Base-by-base conservation (phyloP, 2,888 invertebrate genomes). In the Cheilosia impressa region DNA sequence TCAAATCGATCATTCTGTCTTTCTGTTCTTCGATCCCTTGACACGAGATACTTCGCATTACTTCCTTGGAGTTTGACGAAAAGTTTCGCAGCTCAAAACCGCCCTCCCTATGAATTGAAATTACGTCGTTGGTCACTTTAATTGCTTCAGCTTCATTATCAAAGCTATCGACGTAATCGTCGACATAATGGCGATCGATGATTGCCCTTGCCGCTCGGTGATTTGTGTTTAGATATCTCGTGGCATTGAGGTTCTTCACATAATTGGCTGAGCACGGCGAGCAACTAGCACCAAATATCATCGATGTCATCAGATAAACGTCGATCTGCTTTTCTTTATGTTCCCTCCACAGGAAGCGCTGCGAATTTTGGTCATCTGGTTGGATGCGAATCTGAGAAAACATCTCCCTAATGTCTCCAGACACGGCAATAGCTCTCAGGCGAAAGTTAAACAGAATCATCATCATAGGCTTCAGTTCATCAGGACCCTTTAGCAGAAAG, bases 381-480 rank as follows among this genome's bases (percentile, higher is more conserved):
- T 45, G 31, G 22, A 63, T 72, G 31, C 22, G 15, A 10, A 89
- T 53, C 43, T 87, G 80, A 13, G 83, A 82, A 22, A 82, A 85
- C 79, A 88, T 87, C 45, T 87, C 79, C 47, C 58, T 79, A 17
- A 88, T 87, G 45, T 88, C 80, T 27, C 77, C 87, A 60, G 77
- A 79, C 38, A 87, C 66, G 6, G 77, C 87, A 17, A 81, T 31
- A 10, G 57, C 19, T 43, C 63, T 53, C 43, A 66, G 57, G 0
- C 85, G 80, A 55, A 88, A 88, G 41, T 81, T 72, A 52, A 76
- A 82, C 9, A 82, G 62, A 31, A 87, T 75, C 6, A 58, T 38
- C 53, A 82, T 69, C 52, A 87, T 47, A 0, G 80, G 63, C 17
- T 80, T 50, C 0, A 87, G 60, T 4, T 87, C 65, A 38, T 87